These are phyloP conservation scores for Chiloscyllium punctatum DNA, from an alignment of 2,797 vertebrate genomes.

Conservation along the genomic window DNA sequence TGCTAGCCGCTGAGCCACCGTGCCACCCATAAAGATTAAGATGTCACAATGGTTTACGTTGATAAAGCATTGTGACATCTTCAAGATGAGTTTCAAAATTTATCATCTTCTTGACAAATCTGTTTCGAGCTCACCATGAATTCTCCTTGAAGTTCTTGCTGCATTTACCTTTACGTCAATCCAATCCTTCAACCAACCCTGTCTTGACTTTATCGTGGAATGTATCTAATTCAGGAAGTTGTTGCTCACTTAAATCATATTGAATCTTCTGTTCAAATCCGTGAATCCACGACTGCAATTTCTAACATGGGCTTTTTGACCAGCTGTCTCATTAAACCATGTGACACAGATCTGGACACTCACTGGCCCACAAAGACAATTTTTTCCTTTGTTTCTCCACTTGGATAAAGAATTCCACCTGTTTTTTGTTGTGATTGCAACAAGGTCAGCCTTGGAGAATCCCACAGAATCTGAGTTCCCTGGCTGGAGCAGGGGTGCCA, in stretches of 20 bases:
- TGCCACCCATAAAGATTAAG: too few relatives aligned
- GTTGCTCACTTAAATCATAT: background rate
- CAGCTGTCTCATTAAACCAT: too few relatives aligned
- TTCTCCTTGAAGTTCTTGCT: background rate
- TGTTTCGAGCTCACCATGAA: background rate
- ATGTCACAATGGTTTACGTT: too few relatives aligned
- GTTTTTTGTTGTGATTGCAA: too few relatives aligned
- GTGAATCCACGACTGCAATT: background rate
- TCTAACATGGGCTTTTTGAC: background rate
- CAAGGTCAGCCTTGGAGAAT: too few relatives aligned
- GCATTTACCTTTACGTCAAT: background rate
- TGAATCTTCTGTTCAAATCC: background rate
- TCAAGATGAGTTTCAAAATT: background rate
- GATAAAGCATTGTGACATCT: background rate
- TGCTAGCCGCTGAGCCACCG: too few relatives aligned
- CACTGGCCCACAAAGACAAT: background rate
- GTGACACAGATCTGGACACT: background rate
- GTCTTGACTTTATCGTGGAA: background rate
- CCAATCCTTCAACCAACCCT: background rate
- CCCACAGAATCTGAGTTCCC: too few relatives aligned
- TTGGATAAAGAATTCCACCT: background rate
- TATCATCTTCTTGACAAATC: background rate
- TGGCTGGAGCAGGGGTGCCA: too few relatives aligned
- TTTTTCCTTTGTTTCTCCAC: background rate
- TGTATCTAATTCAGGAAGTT: background rate